Evolutionary conservation across 2,797 vertebrate species (phyloP).

Genomic region (Limosa lapponica): DNA sequence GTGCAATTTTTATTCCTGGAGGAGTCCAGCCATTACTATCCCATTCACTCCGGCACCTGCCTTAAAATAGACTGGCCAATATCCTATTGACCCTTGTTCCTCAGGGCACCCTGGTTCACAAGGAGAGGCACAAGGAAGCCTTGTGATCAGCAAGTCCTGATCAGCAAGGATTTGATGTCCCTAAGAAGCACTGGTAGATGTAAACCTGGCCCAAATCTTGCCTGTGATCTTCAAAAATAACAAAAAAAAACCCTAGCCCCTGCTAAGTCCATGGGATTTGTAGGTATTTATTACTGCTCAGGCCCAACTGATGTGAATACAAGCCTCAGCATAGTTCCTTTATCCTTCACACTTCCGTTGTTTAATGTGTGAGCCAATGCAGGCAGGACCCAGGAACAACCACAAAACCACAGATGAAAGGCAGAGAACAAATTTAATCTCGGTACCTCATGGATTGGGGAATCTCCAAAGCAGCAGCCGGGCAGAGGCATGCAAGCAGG

Average conservation of each 20-base stretch:
- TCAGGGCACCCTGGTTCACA: neutral
- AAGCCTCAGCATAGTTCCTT: neutral
- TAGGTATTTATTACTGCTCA: neutral
- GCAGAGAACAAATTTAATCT: too few species aligned
- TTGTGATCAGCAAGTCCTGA: neutral
- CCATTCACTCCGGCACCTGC: neutral
- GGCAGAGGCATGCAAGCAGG: too few species aligned
- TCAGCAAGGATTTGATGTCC: neutral
- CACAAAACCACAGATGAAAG: too few species aligned
- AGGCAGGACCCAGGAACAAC: too few species aligned
- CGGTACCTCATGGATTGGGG: too few species aligned
- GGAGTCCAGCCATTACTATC: neutral
- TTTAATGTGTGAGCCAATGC: neutral
- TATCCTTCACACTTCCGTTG: neutral
- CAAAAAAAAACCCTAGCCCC: neutral
- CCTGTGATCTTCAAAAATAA: neutral
- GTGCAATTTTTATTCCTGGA: neutral
- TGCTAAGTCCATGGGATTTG: neutral
- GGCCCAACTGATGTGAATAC: accelerated
- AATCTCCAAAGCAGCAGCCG: too few species aligned
- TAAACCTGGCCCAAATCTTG: neutral
- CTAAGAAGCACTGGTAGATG: neutral
- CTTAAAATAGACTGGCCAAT: neutral
- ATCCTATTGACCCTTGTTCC: neutral
- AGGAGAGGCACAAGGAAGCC: neutral